Base-by-base conservation (phyloP, 2,888 invertebrate species). In the Sarcophaga variegata region DNA sequence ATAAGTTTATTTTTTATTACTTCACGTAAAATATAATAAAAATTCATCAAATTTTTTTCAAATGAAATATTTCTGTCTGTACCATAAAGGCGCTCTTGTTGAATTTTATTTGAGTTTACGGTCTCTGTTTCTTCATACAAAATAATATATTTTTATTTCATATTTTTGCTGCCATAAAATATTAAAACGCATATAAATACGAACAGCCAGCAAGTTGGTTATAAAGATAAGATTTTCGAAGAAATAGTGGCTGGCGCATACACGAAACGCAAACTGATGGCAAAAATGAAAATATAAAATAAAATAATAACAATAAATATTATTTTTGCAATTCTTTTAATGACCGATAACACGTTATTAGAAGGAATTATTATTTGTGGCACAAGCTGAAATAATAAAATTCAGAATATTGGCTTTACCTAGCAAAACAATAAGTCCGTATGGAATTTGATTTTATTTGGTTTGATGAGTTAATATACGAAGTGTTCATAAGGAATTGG, bases 351-450 rank as follows among this genome's bases (percentile, higher is more conserved):
- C 64, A 82, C 75, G 64, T 82, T 59, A 76, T 82, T 70, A 82
- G 70, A 82, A 82, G 64, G 70, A 76, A 72, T 72, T 77, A 83
- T 77, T 83, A 77, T 83, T 72, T 83, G 82, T 77, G 72, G 66
- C 71, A 59, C 6, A 49, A 72, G 47, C 17, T 10, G 54, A 54
- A 54, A 5, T 12, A 54, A 54, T 54, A 17, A 54, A 54, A 12
- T 12, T 54, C 14, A 3, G 20, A 20, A 70, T 70, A 63, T 64
- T 67, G 54, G 37, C 64, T 64, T 25, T 54, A 4, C 10, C 10
- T 79, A 25, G 8, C 47, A 45, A 49, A 2, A 49, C 22, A 45
- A 12, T 14, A 47, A n/a, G 5, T 45, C 12, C n/a, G 27, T 45
- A 11, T 45, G 37, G 3, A 37, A n/a, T n/a, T 14, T 54, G n/a